Base-by-base conservation (phyloP, 1,140 invertebrate genomes). In the Drosophila trapezifrons region DNA sequence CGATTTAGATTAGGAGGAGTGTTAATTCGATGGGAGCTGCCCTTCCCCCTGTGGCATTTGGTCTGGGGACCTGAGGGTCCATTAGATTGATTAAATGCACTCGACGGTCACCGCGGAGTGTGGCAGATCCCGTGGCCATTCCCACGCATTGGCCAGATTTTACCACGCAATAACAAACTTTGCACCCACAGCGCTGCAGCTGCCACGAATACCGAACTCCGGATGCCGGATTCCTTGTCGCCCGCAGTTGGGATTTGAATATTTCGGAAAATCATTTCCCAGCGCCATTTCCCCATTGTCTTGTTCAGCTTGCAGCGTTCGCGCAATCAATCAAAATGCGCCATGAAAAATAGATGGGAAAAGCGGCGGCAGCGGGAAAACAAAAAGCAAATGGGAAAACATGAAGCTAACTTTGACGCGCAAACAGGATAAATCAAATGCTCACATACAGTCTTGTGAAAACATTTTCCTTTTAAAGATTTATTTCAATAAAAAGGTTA, bases 301-400 rank as follows among this genome's bases (percentile, higher is more conserved):
- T 87, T 62, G 22, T 27, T 57, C 55, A 32, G 67, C 57, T 49
- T 76, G 71, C 84, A 83, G 59, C 40, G 18, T 47, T 79, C 79
- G 76, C 70, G 79, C 65, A 86, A 86, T 86, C 83, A 87, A 86
- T 86, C 83, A 86, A 79, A 87, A 87, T 76, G 79, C 20, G 65
- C 25, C 38, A 43, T 75, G 62, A 57, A 54, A 51, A 54, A 54
- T 54, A 55, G 56, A 60, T 49, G 37, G 63, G 65, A 59, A 76
- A 4, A 1, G 5, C 4, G n/a, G 10, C 25, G 22, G 9, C 9
- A 22, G n/a, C 29, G 32, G 32, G 49, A 52, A 49, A 35, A 52
- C 49, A 52, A 35, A 52, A 20, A 29, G 17, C 17, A 3, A 51
- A 12, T 32, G 49, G 51, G 17, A 52, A 52, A 37, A 37, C 49